Conservation (phyloP, 2,113 vertebrate species). For the Poeciliopsis occidentalis region DNA sequence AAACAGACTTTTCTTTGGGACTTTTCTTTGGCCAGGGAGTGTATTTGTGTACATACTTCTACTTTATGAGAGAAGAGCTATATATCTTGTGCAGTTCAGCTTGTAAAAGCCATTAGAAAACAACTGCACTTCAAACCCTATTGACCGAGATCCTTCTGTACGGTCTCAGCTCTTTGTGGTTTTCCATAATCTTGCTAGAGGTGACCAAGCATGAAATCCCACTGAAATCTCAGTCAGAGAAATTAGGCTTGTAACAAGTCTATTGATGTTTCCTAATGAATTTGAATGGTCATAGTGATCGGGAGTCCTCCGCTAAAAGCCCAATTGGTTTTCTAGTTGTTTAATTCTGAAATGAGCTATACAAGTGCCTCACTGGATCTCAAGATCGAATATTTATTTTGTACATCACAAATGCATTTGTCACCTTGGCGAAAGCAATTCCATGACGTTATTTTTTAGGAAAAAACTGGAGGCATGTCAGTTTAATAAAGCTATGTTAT, state of each 20-base stretch:
- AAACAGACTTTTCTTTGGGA: too few relatives aligned
- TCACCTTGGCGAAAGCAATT: background rate
- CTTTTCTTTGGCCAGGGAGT: too few relatives aligned
- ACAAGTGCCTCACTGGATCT: constrained; percentile 16
- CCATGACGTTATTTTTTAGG: background rate
- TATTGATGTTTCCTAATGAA: constrained; percentile 72
- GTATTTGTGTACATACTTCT: constrained; percentile 16
- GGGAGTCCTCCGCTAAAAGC: constrained; percentile 37
- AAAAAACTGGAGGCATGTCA: constrained; percentile 5
- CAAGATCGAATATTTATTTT: background rate
- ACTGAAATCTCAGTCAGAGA: constrained; percentile 52
- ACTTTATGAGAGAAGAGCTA: constrained; percentile 1
- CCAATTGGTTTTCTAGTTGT: constrained; percentile 33
- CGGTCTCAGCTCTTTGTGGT: constrained; percentile 31
- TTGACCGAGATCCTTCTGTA: constrained; percentile 39
- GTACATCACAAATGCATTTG: constrained; percentile 3
- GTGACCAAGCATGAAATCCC: constrained; percentile 56
- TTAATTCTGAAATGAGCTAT: constrained; percentile 33
- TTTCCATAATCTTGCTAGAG: constrained; percentile 27
- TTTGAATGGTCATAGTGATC: constrained; percentile 65
- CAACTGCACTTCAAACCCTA: constrained; percentile 50
- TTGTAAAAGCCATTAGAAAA: constrained; percentile 47
- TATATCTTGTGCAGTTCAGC: constrained; percentile 40
- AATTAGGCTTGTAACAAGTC: constrained; percentile 65
- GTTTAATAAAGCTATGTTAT: constrained; percentile 2